Evolutionary conservation across 2,797 vertebrate species (phyloP).

Genomic region (Pseudopleuronectes americanus): DNA sequence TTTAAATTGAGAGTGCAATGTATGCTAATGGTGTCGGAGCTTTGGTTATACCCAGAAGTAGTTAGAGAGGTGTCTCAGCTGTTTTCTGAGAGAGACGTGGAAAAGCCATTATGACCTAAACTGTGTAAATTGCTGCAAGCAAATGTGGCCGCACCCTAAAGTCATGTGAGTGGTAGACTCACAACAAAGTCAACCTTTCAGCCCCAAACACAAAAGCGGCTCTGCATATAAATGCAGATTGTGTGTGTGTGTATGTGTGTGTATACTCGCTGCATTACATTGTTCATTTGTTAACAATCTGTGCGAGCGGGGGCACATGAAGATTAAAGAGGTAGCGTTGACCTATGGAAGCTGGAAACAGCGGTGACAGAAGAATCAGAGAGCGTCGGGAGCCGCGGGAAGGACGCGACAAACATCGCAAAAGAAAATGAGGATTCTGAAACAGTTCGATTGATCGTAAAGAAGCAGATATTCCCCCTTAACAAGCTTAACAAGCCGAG

Average conservation of each 20-base stretch:
- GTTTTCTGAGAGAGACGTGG: conserved; percentile 60
- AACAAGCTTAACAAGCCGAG: conserved; percentile 52
- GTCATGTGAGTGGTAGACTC: conserved; percentile 47
- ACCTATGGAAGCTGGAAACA: conserved; percentile 50
- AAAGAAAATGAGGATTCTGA: conserved; percentile 34
- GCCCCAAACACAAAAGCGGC: conserved; percentile 40
- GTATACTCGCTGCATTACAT: conserved; percentile 30
- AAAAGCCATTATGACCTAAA: conserved; percentile 73
- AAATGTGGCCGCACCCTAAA: conserved; percentile 61
- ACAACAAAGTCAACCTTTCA: conserved; percentile 50
- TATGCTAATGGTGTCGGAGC: conserved; percentile 55
- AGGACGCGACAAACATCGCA: conserved; percentile 24
- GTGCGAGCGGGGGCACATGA: conserved; percentile 28
- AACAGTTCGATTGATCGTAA: conserved; percentile 53
- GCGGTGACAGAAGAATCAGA: conserved; percentile 40
- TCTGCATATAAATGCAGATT: conserved; percentile 49
- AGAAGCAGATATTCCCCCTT: conserved; percentile 56
- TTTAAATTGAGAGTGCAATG: conserved; percentile 66
- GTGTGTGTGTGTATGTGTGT: not conserved
- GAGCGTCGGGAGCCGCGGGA: conserved; percentile 5
- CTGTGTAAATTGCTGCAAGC: conserved; percentile 68
- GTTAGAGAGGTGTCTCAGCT: conserved; percentile 68
- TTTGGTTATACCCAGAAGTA: conserved; percentile 55
- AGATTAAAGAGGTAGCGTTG: conserved; percentile 63
- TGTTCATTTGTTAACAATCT: conserved; percentile 50